These are phyloP conservation scores for Perizoma flavofasciatum DNA, from an alignment of 2,888 invertebrate species.

Conservation along the genomic window DNA sequence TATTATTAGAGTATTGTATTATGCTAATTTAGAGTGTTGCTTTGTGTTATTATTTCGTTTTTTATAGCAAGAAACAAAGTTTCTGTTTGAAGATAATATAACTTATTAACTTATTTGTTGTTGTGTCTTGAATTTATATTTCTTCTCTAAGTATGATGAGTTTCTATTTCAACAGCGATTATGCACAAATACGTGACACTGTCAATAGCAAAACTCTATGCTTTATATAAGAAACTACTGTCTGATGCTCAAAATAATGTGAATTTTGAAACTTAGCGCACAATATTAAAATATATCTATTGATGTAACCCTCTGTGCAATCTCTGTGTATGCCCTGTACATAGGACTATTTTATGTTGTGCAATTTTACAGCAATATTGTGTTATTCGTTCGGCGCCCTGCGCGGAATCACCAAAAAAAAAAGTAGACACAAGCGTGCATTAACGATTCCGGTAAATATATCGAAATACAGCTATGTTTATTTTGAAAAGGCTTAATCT, in stretches of 20 bases:
- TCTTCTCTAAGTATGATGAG: slow-evolving; percentile 58
- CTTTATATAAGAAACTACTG: slow-evolving; percentile 77
- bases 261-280: slow-evolving; percentile 81
- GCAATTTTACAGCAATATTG: slow-evolving; percentile 73
- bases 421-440: slow-evolving; percentile 22
- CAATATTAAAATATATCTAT: slow-evolving; percentile 77
- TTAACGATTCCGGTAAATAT: slow-evolving; percentile 3
- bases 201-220: slow-evolving; percentile 83
- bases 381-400: slow-evolving; percentile 52
- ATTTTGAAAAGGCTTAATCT: slow-evolving; percentile 2
- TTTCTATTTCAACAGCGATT: slow-evolving; percentile 53
- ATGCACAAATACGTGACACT: slow-evolving; percentile 64
- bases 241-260: slow-evolving; percentile 81
- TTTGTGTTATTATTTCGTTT: slow-evolving; percentile 79
- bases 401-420: slow-evolving; percentile 43
- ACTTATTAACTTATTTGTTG: slow-evolving; percentile 82
- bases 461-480: slow-evolving; percentile 1
- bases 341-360: slow-evolving; percentile 69
- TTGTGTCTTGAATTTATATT: slow-evolving; percentile 71
- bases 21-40: slow-evolving; percentile 81
- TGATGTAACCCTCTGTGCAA: slow-evolving; percentile 78
- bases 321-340: slow-evolving; percentile 76
- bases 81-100: slow-evolving; percentile 76
- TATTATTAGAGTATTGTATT: slow-evolving; percentile 76
- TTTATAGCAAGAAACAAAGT: slow-evolving; percentile 79